Evolutionary conservation across 92 coral and sea anemone species (phyloP).

Genomic region (Palythoa grandiflora): DNA sequence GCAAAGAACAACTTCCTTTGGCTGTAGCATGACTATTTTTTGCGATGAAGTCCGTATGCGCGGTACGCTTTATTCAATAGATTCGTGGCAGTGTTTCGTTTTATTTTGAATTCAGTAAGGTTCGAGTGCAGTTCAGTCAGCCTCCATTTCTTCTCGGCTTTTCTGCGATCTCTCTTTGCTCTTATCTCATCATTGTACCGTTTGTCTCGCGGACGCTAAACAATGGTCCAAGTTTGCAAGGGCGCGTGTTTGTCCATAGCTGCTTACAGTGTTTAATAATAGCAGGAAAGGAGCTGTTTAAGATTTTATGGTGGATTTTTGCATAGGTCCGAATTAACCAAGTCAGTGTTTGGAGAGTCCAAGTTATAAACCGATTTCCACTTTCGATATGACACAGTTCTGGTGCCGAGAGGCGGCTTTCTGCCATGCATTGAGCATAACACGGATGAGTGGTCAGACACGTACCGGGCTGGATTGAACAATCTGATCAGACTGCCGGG

Average conservation of each 20-base stretch:
- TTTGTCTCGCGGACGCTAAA: conserved; percentile 35
- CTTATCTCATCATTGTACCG: conserved; percentile 49
- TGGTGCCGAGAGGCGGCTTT: conserved; percentile 31
- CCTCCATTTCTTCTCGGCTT: conserved; percentile 53
- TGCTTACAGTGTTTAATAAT: not conserved
- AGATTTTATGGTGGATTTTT: conserved; percentile 42
- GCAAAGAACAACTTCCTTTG: too few relatives aligned
- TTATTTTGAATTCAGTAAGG: too few relatives aligned
- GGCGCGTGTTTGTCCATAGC: conserved; percentile 53
- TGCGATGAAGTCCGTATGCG: too few relatives aligned
- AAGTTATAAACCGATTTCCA: conserved; percentile 26
- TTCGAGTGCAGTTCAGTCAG: not conserved
- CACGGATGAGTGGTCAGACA: too few relatives aligned
- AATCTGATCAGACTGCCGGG: too few relatives aligned
- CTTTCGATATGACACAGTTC: conserved; percentile 37
- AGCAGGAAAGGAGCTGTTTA: conserved; percentile 29
- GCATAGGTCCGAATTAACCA: conserved; percentile 49
- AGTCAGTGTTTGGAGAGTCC: conserved; percentile 9
- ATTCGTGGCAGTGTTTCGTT: too few relatives aligned
- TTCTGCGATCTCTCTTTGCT: conserved; percentile 42
- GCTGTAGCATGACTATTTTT: too few relatives aligned
- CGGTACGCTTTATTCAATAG: too few relatives aligned
- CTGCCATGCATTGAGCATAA: not conserved
- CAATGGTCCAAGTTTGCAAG: conserved; percentile 6
- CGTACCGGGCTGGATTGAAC: too few relatives aligned